Evolutionary conservation across 2,888 invertebrate genomes (phyloP).

Genomic region (Amphipoea oculea): DNA sequence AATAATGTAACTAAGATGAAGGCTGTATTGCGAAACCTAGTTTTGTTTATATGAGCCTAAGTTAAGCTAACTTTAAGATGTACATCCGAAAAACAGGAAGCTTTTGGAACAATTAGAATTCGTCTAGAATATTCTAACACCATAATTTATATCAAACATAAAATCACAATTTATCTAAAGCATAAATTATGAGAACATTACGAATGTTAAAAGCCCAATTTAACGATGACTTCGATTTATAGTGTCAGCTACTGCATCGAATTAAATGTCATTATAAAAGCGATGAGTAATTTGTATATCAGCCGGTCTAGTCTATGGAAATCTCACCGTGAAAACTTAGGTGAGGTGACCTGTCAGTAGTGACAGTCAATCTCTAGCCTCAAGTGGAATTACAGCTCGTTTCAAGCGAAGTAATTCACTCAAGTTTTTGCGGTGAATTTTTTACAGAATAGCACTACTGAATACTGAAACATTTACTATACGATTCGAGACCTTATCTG

Average conservation of each 20-base stretch:
- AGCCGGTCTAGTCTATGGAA: not conserved
- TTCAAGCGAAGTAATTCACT: no score
- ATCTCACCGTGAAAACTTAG: not conserved
- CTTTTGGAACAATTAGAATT: conserved; percentile 28
- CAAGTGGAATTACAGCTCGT: no score
- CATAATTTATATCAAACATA: conserved; percentile 20
- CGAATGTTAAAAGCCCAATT: conserved; percentile 23
- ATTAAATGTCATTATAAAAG: conserved; percentile 7
- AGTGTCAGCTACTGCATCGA: conserved; percentile 5
- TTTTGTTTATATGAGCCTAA: conserved; percentile 38
- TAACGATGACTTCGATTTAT: conserved; percentile 37
- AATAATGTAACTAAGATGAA: conserved; percentile 58
- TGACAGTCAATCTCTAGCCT: no score
- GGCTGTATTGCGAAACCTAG: conserved; percentile 57
- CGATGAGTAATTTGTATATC: not conserved
- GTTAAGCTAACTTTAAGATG: conserved; percentile 6
- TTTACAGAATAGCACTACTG: not conserved
- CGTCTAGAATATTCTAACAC: not conserved
- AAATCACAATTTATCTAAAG: conserved; percentile 16
- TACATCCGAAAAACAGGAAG: conserved; percentile 48
- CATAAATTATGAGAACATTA: conserved; percentile 25
- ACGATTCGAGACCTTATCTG: no score
- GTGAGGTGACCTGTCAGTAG: not conserved
- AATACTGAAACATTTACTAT: not conserved
- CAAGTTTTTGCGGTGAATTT: not conserved